Conservation (phyloP, 2,797 vertebrate species). For the Lagorchestes hirsutus region DNA sequence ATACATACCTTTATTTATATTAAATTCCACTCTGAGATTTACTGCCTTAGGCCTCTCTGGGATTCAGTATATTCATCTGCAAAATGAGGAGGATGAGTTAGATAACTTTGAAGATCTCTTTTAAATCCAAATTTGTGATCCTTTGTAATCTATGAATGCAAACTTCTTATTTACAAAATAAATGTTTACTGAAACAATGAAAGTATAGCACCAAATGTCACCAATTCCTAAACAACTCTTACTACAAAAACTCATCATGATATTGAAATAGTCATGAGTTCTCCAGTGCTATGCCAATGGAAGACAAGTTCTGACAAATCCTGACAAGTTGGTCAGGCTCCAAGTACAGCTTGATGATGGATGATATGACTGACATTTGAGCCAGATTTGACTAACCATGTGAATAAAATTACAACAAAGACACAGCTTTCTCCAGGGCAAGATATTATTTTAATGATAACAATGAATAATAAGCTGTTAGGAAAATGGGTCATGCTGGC, state of each 20-base stretch:
- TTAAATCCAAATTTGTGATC: background rate
- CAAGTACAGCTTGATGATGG: background rate
- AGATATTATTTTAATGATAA: background rate
- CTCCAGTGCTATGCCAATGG: background rate
- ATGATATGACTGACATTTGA: background rate
- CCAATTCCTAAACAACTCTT: background rate
- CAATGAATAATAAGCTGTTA: background rate
- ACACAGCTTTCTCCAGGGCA: background rate
- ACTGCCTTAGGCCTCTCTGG: background rate
- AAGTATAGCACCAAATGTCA: background rate
- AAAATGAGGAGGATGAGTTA: background rate
- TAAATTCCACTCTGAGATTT: background rate
- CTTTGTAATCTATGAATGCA: constrained; percentile 20
- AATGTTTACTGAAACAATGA: background rate
- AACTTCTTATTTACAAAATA: background rate
- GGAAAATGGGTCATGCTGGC: background rate
- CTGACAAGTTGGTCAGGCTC: background rate
- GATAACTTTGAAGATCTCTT: background rate
- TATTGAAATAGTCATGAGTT: background rate
- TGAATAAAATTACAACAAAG: background rate
- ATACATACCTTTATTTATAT: background rate
- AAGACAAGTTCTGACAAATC: background rate
- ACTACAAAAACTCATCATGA: background rate
- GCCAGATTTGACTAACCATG: background rate
- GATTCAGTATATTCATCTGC: background rate